Conservation (phyloP, 1,140 invertebrate genomes). For the Pogonognathellus flavescens region DNA sequence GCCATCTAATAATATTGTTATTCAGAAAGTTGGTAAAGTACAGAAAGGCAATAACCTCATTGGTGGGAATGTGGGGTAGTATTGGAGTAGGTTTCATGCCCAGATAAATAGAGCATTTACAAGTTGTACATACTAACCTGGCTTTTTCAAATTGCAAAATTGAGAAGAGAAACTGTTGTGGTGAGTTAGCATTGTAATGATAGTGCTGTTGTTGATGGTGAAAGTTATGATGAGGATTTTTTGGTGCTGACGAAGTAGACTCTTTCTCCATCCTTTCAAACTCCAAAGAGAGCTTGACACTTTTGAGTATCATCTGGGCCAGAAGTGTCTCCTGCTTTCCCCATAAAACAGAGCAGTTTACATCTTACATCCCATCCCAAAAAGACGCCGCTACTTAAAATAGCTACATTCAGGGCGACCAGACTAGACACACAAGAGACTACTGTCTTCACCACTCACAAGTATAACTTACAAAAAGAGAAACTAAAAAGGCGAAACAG, state of each 20-base stretch:
- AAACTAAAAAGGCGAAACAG: not conserved
- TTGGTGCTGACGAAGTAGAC: conserved; percentile 16
- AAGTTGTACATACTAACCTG: conserved; percentile 55
- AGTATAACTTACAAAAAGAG: too few relatives aligned
- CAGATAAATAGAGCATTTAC: too few relatives aligned
- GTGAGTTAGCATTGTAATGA: conserved; percentile 25
- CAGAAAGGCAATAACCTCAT: not conserved
- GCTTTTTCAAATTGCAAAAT: conserved; percentile 64
- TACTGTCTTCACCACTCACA: too few relatives aligned
- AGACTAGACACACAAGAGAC: not conserved
- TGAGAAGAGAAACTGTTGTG: conserved; percentile 63
- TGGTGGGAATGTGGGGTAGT: not conserved
- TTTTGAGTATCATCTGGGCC: conserved; percentile 65
- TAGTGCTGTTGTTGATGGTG: conserved; percentile 44
- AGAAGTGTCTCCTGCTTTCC: conserved; percentile 63
- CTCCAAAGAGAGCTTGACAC: conserved; percentile 64
- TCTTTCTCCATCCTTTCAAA: conserved; percentile 58
- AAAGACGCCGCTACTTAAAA: not conserved
- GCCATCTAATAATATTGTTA: conserved; percentile 59
- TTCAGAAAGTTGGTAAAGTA: conserved; percentile 9
- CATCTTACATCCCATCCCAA: not conserved
- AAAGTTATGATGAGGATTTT: conserved; percentile 32
- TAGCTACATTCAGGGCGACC: not conserved
- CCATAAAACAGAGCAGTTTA: conserved; percentile 31
- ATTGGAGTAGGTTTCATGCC: not conserved